A percentile compares a stretch with the other conserved stretches of the same genome.
phyloP scores from a whole-genome alignment of 2,888 invertebrate genomes.

The Allophyes oxyacanthae region DNA sequence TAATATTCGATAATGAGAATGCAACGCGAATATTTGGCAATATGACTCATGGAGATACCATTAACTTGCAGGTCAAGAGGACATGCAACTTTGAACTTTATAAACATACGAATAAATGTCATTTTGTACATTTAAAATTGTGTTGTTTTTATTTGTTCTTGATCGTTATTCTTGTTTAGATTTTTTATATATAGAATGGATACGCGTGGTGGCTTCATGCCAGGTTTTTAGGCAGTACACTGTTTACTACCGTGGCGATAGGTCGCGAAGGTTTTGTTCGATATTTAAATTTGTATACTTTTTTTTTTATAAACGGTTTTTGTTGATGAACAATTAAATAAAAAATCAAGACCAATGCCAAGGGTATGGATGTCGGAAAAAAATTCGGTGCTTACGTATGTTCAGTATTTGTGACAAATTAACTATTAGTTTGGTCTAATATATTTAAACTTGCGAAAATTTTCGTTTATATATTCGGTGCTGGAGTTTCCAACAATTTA shows the following conservation, averaged over 20 bases:
- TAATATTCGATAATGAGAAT: constrained; percentile 24
- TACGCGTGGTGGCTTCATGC: constrained; percentile 71
- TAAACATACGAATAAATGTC: constrained; percentile 26
- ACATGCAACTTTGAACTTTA: constrained; percentile 47
- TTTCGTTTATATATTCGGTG: not conserved
- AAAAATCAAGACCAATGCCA: constrained; percentile 28
- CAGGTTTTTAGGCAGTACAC: constrained; percentile 72
- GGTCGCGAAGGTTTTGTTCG: constrained; percentile 41
- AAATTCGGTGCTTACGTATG: constrained; percentile 36
- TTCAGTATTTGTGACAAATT: constrained; percentile 23
- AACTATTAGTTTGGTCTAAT: too few species aligned
- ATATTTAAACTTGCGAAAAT: not conserved
- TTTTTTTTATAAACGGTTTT: constrained; percentile 1
- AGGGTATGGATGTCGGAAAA: constrained; percentile 42
- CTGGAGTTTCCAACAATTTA: too few species aligned
- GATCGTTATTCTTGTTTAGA: constrained; percentile 59
- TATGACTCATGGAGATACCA: constrained; percentile 40
- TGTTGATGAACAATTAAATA: constrained; percentile 7
- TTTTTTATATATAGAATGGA: constrained; percentile 71
- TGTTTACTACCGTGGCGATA: constrained; percentile 65
- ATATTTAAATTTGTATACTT: constrained; percentile 10
- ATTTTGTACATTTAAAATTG: constrained; percentile 23
- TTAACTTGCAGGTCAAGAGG: constrained; percentile 26
- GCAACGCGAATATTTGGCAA: constrained; percentile 36
- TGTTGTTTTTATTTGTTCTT: constrained; percentile 56